Conservation (phyloP, 2,113 vertebrate species). For the Macrotus californicus region DNA sequence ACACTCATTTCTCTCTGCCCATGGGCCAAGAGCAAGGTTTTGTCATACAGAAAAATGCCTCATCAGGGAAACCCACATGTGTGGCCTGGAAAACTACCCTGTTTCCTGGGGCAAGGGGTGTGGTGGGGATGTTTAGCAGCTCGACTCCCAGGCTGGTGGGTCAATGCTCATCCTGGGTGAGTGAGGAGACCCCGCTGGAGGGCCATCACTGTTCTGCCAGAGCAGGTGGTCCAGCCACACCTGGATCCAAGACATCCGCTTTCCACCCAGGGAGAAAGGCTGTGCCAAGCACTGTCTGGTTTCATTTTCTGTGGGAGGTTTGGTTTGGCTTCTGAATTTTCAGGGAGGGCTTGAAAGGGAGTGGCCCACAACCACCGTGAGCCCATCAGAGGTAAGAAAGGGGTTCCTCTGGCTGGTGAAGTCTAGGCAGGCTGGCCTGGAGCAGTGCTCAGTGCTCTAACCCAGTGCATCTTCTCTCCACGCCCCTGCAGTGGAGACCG, state of each 20-base stretch:
- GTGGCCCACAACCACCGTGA: neutral
- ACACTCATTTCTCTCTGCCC: neutral
- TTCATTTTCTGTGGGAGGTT: neutral
- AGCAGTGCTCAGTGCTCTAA: fast-evolving
- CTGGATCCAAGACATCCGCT: neutral
- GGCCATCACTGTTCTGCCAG: neutral
- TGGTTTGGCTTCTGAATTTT: conserved; percentile 13
- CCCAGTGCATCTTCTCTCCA: neutral
- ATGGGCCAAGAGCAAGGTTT: neutral
- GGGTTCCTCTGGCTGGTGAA: neutral
- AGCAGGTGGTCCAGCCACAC: conserved; percentile 1
- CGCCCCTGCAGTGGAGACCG: neutral
- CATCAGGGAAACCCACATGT: conserved; percentile 1
- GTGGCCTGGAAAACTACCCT: conserved; percentile 6
- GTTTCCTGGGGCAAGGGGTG: neutral
- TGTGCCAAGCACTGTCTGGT: neutral
- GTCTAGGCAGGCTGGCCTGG: too few relatives aligned
- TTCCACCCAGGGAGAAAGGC: neutral
- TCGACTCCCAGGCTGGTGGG: neutral
- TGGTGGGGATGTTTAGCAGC: neutral
- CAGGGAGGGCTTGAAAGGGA: neutral
- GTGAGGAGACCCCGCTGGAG: neutral
- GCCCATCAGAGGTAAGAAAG: neutral
- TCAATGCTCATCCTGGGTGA: neutral
- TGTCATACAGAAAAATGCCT: conserved; percentile 13